Conservation (phyloP, 2,113 vertebrate genomes). For the Pluvianellus socialis region DNA sequence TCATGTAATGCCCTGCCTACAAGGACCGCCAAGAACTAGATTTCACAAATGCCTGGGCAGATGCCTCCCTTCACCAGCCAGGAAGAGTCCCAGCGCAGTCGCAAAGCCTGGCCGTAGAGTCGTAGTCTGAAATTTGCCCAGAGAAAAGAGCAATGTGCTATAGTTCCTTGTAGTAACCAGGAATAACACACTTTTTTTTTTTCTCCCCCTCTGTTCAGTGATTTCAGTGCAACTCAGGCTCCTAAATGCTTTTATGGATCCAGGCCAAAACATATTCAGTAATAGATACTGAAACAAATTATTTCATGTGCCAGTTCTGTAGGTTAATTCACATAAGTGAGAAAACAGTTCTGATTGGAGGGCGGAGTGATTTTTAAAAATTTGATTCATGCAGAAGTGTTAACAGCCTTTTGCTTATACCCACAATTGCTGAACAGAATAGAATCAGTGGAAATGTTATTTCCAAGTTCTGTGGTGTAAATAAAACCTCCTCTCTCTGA, state of each 20-base stretch:
- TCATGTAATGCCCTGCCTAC: background rate
- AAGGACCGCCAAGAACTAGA: background rate
- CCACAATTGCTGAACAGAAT: slow-evolving; percentile 53
- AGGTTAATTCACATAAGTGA: slow-evolving; percentile 66
- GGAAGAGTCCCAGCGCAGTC: background rate
- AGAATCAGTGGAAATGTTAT: slow-evolving; percentile 64
- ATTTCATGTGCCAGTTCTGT: slow-evolving; percentile 61
- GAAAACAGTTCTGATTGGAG: slow-evolving; percentile 65
- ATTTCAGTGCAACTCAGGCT: slow-evolving; percentile 41
- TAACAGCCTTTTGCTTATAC: slow-evolving; percentile 56
- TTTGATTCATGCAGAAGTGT: slow-evolving; percentile 63
- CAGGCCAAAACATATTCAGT: slow-evolving; percentile 59
- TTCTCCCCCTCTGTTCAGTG: background rate
- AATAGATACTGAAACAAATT: slow-evolving; percentile 63
- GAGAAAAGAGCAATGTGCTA: background rate
- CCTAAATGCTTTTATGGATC: slow-evolving; percentile 58
- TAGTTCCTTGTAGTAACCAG: slow-evolving; percentile 21
- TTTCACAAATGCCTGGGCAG: background rate
- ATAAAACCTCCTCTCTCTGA: slow-evolving; percentile 67
- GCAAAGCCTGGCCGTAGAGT: background rate
- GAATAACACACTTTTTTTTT: background rate
- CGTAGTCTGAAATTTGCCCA: background rate
- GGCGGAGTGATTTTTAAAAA: slow-evolving; percentile 60
- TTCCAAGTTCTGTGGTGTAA: slow-evolving; percentile 55
- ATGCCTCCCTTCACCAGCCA: background rate